phyloP scores from a whole-genome alignment of 2,113 vertebrate genomes.

The Crotalus helleri region DNA sequence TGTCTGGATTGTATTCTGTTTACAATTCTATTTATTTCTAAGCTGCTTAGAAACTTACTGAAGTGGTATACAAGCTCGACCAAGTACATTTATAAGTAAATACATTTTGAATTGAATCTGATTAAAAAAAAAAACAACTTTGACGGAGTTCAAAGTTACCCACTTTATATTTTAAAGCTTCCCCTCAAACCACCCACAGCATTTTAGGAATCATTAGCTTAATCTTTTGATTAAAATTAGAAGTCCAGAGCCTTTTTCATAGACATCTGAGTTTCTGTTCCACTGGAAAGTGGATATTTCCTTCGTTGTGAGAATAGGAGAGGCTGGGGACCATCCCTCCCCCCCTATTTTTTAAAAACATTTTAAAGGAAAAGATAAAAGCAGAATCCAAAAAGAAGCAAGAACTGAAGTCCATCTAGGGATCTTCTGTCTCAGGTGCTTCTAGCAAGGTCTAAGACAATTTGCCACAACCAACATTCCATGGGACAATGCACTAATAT shows the following conservation, averaged over 20 bases:
- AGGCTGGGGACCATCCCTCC: too few species aligned
- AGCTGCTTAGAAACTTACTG: neutral
- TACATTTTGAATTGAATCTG: neutral
- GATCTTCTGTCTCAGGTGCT: neutral
- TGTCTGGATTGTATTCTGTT: neutral
- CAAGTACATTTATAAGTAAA: neutral
- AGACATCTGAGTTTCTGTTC: neutral
- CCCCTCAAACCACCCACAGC: neutral
- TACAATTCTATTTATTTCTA: neutral
- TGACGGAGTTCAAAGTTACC: neutral
- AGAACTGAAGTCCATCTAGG: neutral
- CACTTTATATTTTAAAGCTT: neutral
- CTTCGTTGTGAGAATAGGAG: neutral
- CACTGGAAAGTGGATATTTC: neutral
- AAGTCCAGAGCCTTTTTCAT: neutral
- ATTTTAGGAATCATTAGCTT: constrained; percentile 2
- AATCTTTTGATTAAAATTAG: neutral
- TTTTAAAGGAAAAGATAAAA: neutral
- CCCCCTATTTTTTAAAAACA: neutral
- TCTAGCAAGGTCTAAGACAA: neutral
- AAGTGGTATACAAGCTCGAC: neutral
- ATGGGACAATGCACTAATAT: too few species aligned
- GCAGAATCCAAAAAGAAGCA: neutral
- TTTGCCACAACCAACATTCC: too few species aligned
- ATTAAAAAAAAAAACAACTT: neutral